Base-by-base conservation (phyloP, 2,888 invertebrate species). In the Dolichopus griseipennis region DNA sequence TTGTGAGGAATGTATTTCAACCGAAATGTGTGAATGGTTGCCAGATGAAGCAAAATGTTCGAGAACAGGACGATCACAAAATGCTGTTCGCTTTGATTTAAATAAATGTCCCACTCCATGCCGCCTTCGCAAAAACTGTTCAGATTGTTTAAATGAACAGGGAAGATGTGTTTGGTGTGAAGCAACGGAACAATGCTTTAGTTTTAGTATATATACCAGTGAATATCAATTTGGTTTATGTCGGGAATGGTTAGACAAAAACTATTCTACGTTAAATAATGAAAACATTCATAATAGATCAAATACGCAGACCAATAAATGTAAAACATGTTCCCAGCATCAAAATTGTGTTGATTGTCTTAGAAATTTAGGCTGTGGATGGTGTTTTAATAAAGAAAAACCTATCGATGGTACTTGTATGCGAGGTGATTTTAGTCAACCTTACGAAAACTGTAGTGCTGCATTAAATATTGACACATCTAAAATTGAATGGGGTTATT, bases 81-180 rank as follows among this genome's bases (percentile, higher is more conserved):
- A 90, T 10, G 91, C 92, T 27, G 85, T 92, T 0, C 82, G 83
- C 21, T 81, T 84, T 21, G 52, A 15, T 18, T 75, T 84, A 0
- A 83, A 84, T 18, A 85, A 87, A 65, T 96, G 96, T 78, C 93
- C 95, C 0, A 83, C 87, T 34, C 91, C 93, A 0, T 96, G 96
- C 77, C 88, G 93, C 73, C 80, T 86, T 78, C 87, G 93, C 65
- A 85, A 83, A 63, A 88, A 89, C 76, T 94, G 94, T 78, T 88
- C 89, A 21, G 86, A 89, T 67, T 97, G 97, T 77, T 83, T 97
- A 66, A 91, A 91, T 74, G 91, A 92, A 75, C 88, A 87, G 65
- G 93, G 93, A 33, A 87, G 94, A 70, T 97, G 97, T 80, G 95
- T 95, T 0, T 97, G 97, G 97, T 97, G 97, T 79, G 93, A 95